Evolutionary conservation across 1,140 invertebrate genomes (phyloP).

Genomic region (Drosophila tsacasi): DNA sequence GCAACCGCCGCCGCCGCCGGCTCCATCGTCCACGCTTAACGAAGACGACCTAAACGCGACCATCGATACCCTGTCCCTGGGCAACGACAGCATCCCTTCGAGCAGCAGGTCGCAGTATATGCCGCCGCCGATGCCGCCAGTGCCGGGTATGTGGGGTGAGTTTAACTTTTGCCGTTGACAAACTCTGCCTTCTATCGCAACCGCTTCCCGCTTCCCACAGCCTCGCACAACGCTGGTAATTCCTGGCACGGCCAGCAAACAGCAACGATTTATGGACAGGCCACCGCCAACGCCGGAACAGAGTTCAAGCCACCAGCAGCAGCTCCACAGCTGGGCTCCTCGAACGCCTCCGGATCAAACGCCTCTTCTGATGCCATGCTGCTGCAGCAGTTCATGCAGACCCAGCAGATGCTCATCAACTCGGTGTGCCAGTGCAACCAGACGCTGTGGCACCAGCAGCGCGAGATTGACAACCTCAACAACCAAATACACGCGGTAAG

Average conservation of each 20-base stretch:
- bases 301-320: conserved; percentile 28
- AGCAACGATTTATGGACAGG: conserved; percentile 33
- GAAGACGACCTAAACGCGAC: conserved; percentile 68
- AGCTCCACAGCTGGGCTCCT: conserved; percentile 39
- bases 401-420: conserved; percentile 87
- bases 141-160: conserved; percentile 76
- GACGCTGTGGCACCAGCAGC: conserved; percentile 87
- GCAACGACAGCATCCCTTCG: conserved; percentile 78
- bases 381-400: conserved; percentile 86
- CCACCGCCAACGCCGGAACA: conserved; percentile 8
- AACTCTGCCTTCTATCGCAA: background rate
- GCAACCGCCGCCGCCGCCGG: conserved; percentile 11
- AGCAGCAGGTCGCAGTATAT: conserved; percentile 81
- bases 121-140: conserved; percentile 79
- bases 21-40: conserved; percentile 49
- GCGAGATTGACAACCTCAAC: conserved; percentile 86
- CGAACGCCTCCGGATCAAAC: conserved; percentile 59
- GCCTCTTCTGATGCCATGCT: conserved; percentile 78
- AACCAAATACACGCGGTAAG: conserved; percentile 73
- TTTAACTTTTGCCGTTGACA: background rate
- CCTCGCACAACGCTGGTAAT: conserved; percentile 44
- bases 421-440: conserved; percentile 89
- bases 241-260: conserved; percentile 59
- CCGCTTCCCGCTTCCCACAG: conserved; percentile 8
- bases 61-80: conserved; percentile 71